phyloP scores from a whole-genome alignment of 2,888 invertebrate genomes.

The Campoplex nolae region DNA sequence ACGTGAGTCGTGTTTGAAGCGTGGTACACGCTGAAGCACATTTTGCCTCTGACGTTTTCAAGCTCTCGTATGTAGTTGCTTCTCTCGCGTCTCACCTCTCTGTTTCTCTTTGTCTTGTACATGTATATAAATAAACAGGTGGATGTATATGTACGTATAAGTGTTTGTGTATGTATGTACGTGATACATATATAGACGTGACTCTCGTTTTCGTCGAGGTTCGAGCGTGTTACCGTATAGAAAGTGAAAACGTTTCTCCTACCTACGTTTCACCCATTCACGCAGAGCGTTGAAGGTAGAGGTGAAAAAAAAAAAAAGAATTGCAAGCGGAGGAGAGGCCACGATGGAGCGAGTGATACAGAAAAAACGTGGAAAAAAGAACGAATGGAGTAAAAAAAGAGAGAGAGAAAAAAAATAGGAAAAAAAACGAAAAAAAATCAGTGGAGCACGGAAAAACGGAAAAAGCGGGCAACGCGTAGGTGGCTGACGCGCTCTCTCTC shows the following conservation, averaged over 20 bases:
- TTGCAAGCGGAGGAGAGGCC: constrained; percentile 30
- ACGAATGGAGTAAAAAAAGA: constrained; percentile 64
- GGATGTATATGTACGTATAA: background rate
- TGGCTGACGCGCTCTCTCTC: constrained; percentile 48
- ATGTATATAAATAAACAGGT: background rate
- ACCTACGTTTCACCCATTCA: constrained; percentile 84
- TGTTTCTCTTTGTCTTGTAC: constrained; percentile 37
- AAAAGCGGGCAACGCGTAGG: constrained; percentile 71
- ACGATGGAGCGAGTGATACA: constrained; percentile 57
- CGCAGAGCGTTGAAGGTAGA: constrained; percentile 77
- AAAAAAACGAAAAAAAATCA: constrained; percentile 70
- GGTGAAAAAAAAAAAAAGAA: constrained; percentile 67
- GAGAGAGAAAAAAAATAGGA: constrained; percentile 52
- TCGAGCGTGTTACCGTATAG: constrained; percentile 78
- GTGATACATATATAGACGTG: constrained; percentile 70
- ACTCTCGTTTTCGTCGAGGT: constrained; percentile 83
- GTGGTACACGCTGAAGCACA: constrained; percentile 62
- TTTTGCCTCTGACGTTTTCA: constrained; percentile 76
- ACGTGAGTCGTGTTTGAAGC: constrained; percentile 73
- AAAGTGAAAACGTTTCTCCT: constrained; percentile 83
- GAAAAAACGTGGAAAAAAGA: constrained; percentile 63
- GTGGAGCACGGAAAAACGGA: constrained; percentile 65
- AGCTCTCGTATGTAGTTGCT: constrained; percentile 69
- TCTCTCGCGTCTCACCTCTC: constrained; percentile 53
- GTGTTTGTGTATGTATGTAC: constrained; percentile 5